Percentiles rank a stretch among this genome's conserved stretches.
phyloP scores from a whole-genome alignment of 2,797 vertebrate genomes.

The Acanthornis magna region DNA sequence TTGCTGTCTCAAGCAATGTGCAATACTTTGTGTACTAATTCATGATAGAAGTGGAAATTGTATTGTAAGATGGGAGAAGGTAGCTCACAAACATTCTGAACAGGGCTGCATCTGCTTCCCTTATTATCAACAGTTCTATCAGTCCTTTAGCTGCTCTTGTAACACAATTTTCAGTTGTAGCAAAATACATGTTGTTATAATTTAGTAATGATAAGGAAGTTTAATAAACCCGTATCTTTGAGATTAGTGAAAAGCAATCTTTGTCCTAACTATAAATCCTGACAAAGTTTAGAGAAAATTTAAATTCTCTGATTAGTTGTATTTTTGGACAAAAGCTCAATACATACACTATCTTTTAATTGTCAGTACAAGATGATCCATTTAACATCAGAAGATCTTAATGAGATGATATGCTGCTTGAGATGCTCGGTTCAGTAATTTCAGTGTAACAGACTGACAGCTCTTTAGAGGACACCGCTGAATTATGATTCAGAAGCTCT shows the following conservation, averaged over 20 bases:
- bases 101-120: fast-evolving
- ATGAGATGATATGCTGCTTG: neutral
- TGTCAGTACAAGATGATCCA: neutral
- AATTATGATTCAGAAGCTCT: neutral
- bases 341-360: neutral
- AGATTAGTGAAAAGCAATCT: neutral
- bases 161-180: neutral
- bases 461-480: neutral
- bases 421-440: neutral
- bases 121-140: neutral
- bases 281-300: neutral
- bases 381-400: neutral
- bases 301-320: too few species aligned
- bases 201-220: neutral
- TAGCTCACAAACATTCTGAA: neutral
- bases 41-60: neutral
- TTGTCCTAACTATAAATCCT: neutral
- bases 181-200: neutral
- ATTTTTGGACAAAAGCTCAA: neutral
- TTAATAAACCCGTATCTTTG: neutral
- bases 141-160: neutral
- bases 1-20: neutral
- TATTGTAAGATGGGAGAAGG: neutral
- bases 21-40: neutral
- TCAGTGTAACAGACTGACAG: neutral